A percentile compares a stretch with the other conserved stretches of the same genome.
Evolutionary conservation across 2,888 invertebrate species (phyloP).

Genomic region (Argynnis bischoffii): DNA sequence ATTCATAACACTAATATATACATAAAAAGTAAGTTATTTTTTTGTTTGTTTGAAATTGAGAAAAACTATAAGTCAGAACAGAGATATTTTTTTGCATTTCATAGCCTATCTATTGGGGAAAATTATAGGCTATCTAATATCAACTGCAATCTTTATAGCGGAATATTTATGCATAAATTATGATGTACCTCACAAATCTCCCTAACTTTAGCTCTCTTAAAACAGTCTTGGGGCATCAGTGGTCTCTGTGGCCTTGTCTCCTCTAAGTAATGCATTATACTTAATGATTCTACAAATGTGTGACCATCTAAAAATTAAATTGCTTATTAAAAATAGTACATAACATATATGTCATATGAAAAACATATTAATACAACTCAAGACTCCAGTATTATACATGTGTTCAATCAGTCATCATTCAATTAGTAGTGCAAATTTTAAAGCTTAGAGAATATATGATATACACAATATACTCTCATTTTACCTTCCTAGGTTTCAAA

Average conservation of each 20-base stretch:
- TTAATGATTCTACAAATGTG: slow-evolving; percentile 87
- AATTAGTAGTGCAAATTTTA: too few species aligned
- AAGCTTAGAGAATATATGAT: too few species aligned
- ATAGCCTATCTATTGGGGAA: too few species aligned
- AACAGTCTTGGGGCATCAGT: slow-evolving; percentile 93
- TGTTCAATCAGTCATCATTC: too few species aligned
- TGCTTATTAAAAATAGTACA: too few species aligned
- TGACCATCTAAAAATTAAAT: slow-evolving; percentile 83
- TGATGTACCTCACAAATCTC: slow-evolving; percentile 90
- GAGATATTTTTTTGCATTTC: too few species aligned
- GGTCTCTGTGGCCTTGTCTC: slow-evolving; percentile 94
- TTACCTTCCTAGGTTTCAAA: too few species aligned
- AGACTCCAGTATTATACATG: too few species aligned
- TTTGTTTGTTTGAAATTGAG: not conserved
- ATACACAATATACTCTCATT: too few species aligned
- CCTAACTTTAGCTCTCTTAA: slow-evolving; percentile 94
- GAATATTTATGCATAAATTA: not conserved
- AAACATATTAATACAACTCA: not conserved
- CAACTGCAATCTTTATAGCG: too few species aligned
- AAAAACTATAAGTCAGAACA: not conserved
- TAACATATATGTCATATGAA: not conserved
- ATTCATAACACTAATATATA: too few species aligned
- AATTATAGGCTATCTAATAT: too few species aligned
- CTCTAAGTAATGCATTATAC: slow-evolving; percentile 97
- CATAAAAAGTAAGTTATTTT: not conserved